Evolutionary conservation across 2,797 vertebrate species (phyloP).

Genomic region (Varecia variegata): DNA sequence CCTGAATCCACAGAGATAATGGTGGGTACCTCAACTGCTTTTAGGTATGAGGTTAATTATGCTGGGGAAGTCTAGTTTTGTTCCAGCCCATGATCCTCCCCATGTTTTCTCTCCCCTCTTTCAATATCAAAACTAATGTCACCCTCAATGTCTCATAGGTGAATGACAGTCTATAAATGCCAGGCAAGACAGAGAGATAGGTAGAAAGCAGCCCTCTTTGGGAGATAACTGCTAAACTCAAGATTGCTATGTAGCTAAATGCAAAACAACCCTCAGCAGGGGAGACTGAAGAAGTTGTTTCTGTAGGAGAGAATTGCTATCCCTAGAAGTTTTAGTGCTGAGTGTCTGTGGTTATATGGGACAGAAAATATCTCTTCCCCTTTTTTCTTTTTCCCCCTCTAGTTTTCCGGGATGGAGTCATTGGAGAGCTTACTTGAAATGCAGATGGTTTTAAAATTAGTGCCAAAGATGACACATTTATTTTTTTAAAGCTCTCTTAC

Average conservation of each 20-base stretch:
- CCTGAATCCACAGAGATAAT: slow-evolving; percentile 15
- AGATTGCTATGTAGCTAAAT: not conserved
- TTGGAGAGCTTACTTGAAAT: slow-evolving; percentile 29
- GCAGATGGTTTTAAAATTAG: slow-evolving; percentile 46
- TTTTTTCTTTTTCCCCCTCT: not conserved
- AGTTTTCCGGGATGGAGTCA: slow-evolving; percentile 35
- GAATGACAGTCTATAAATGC: not conserved
- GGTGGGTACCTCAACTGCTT: not conserved
- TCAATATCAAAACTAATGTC: not conserved
- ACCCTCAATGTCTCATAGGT: not conserved
- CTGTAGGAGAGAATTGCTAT: not conserved
- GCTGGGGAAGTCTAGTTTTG: not conserved
- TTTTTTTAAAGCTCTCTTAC: slow-evolving; percentile 48
- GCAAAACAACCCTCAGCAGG: not conserved
- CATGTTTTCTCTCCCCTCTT: not conserved
- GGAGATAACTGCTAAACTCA: not conserved
- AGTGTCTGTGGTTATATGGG: not conserved
- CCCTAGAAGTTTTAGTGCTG: not conserved
- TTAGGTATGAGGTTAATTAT: not conserved
- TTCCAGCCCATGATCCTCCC: not conserved
- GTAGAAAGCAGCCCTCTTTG: not conserved
- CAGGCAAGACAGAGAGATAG: not conserved
- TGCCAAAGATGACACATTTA: slow-evolving; percentile 47
- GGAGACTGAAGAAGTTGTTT: not conserved
- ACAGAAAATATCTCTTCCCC: not conserved